Conservation (phyloP, 2,888 invertebrate genomes). For the Zygaena filipendulae region DNA sequence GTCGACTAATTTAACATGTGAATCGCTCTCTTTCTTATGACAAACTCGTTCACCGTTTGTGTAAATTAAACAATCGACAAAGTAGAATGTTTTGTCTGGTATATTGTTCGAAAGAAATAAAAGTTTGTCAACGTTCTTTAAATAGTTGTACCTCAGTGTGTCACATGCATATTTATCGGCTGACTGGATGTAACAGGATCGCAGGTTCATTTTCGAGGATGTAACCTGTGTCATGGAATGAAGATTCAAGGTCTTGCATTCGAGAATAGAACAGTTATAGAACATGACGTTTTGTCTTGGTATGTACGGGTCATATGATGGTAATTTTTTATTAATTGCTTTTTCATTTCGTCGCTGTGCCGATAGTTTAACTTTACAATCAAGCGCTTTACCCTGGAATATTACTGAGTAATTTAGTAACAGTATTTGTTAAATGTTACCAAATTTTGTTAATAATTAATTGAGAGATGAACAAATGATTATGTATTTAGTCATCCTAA, state of each 20-base stretch:
- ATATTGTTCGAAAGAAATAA: constrained; percentile 38
- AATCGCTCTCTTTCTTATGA: constrained; percentile 32
- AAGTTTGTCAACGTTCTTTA: constrained; percentile 46
- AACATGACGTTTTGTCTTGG: constrained; percentile 32
- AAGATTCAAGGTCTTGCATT: constrained; percentile 29
- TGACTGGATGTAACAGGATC: constrained; percentile 28
- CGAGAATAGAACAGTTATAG: constrained; percentile 33
- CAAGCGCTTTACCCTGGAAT: constrained; percentile 34
- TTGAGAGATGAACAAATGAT: too few relatives aligned
- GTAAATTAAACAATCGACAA: constrained; percentile 50
- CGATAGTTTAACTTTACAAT: constrained; percentile 29
- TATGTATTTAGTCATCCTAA: too few relatives aligned
- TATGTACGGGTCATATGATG: constrained; percentile 48
- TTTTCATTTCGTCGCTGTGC: constrained; percentile 22
- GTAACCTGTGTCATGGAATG: constrained; percentile 38
- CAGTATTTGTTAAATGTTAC: not conserved
- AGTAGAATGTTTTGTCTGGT: constrained; percentile 35
- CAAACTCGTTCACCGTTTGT: constrained; percentile 41
- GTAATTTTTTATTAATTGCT: constrained; percentile 22
- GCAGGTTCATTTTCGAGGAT: constrained; percentile 25
- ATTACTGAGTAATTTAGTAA: not conserved
- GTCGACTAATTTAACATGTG: constrained; percentile 37
- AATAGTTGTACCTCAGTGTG: constrained; percentile 34
- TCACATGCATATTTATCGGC: constrained; percentile 32
- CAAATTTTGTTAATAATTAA: too few relatives aligned